Base-by-base conservation (phyloP, 1,140 invertebrate genomes). In the Scaptomyza hsui region DNA sequence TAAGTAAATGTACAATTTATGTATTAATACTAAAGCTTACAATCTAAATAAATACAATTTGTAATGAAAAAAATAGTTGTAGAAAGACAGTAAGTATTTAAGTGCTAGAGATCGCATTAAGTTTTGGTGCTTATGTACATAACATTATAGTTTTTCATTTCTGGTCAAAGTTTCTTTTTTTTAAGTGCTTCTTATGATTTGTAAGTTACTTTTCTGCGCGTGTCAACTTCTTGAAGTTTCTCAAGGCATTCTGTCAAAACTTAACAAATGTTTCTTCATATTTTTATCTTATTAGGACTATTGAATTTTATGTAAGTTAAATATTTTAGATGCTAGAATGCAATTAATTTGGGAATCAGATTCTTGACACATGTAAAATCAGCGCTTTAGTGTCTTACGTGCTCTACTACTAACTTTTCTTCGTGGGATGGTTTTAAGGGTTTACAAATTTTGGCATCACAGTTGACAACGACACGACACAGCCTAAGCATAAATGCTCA, bases 401-500 rank as follows among this genome's bases (percentile, higher is more conserved):
- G 56, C 55, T 67, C 41, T 61, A 52, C 75, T 63, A 69, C 52
- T 78, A 63, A 42, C 53, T 39, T 65, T 59, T 75, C 19, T 52
- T 64, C 51, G 62, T 56, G 53, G n/a, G 41, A 29, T 29, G 26
- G 26, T 29, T 29, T 29, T 29, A 29, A 29, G 55, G 51, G 37
- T 41, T 9, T 41, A 18, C 42, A 18, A 10, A 47, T 48, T 68
- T 81, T 71, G 78, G 78, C 81, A 86, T 86, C 81, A 86, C 81
- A 86, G 81, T 86, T 69, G 55, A 53, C 69, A 72, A 21, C 56
- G 51, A 10, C 32, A 44, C 18, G 19, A 35, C 19, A 21, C 19
- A 13, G 18, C 32, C 75, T 89, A 89, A 72, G 86, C 86, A 37
- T 64, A 72, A 44, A 89, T 89, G 77, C 86, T 89, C 47, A 89